Evolutionary conservation across 1,140 invertebrate species (phyloP).

Genomic region (Diorhabda elongata): DNA sequence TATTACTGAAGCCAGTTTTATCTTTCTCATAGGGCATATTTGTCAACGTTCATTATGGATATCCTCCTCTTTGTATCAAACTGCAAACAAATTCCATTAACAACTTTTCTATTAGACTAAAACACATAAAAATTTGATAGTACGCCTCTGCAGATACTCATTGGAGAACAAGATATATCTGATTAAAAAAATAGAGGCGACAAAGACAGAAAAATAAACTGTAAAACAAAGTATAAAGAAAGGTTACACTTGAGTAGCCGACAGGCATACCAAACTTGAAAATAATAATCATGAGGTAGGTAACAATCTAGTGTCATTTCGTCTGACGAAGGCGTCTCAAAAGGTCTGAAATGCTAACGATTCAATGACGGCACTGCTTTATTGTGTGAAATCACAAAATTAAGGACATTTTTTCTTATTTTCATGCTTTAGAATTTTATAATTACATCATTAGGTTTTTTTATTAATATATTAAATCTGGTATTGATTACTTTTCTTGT

Average conservation of each 20-base stretch:
- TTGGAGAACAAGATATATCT: background rate
- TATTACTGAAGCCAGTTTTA: too few relatives aligned
- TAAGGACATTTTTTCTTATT: slow-evolving; percentile 18
- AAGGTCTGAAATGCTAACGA: slow-evolving; percentile 27
- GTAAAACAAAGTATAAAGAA: background rate
- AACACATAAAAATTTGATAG: background rate
- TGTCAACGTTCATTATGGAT: too few relatives aligned
- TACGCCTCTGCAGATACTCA: background rate
- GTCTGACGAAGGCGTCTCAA: slow-evolving; percentile 36
- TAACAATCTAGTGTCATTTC: slow-evolving; percentile 37
- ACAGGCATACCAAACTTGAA: slow-evolving; percentile 28
- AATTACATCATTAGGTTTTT: background rate
- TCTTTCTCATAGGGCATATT: too few relatives aligned
- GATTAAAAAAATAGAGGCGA: background rate
- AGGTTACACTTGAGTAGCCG: background rate
- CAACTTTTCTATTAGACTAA: too few relatives aligned
- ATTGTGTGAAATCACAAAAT: slow-evolving; percentile 24
- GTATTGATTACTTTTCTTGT: too few relatives aligned
- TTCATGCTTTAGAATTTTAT: background rate
- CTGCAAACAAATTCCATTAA: too few relatives aligned
- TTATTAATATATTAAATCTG: too few relatives aligned
- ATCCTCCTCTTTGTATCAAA: too few relatives aligned
- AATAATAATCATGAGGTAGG: slow-evolving; percentile 35
- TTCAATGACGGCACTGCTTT: slow-evolving; percentile 24
- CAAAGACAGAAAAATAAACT: background rate